A percentile compares a stretch with the other conserved stretches of the same genome.
phyloP scores from a whole-genome alignment of 2,797 vertebrate genomes.

The Tympanoctomys barrerae region DNA sequence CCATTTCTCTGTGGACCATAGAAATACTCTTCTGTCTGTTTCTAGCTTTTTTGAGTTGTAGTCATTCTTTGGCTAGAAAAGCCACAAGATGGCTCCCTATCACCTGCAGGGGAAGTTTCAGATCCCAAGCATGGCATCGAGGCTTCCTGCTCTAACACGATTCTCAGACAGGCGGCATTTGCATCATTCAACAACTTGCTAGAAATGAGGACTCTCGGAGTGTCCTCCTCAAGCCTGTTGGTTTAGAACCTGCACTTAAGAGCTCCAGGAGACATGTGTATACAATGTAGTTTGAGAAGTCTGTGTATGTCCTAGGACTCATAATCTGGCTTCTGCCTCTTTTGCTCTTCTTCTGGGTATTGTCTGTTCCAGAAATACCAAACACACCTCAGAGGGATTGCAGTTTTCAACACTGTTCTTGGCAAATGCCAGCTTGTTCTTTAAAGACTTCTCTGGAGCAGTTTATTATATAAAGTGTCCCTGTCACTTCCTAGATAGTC shows the following conservation, averaged over 20 bases:
- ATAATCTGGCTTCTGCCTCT: neutral
- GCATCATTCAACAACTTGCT: neutral
- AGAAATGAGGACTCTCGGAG: neutral
- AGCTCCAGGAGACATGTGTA: neutral
- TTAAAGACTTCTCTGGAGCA: conserved; percentile 58
- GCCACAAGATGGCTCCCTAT: neutral
- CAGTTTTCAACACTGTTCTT: conserved; percentile 16
- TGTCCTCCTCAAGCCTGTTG: neutral
- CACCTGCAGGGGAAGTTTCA: neutral
- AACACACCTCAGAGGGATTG: neutral
- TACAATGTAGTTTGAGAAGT: neutral
- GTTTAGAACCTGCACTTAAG: conserved; percentile 14
- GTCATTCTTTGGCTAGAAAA: neutral
- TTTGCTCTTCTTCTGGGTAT: conserved; percentile 5
- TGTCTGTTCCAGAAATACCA: conserved; percentile 61
- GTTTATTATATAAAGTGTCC: neutral
- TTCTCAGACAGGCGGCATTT: neutral
- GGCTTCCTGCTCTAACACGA: neutral
- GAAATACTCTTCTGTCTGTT: neutral
- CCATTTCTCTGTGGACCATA: neutral
- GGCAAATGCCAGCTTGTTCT: conserved; percentile 56
- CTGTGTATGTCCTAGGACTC: neutral
- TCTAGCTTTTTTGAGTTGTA: conserved; percentile 25
- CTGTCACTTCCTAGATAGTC: conserved; percentile 34
- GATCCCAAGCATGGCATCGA: neutral